Evolutionary conservation across 2,797 vertebrate species (phyloP), one percentile per base, ranked within the genome.

Genomic region (Centropyge bicolor): DNA sequence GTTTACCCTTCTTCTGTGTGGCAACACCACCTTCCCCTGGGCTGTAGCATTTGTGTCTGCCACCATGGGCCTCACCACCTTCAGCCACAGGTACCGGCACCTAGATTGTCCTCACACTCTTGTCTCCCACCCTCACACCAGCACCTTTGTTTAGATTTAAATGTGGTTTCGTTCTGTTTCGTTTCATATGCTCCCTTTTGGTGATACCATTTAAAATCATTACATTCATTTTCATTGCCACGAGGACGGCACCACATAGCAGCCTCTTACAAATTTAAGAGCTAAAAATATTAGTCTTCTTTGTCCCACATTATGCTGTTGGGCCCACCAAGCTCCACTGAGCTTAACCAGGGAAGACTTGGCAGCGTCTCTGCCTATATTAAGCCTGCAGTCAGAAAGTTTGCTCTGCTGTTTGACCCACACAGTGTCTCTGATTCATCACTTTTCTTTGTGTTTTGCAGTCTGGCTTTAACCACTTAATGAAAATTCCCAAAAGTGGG

Each of bases 51-150:
- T 98, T 3, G 97, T 98, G 4, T 98, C 98, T 0, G 96, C 95
- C 65, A 96, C 96, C 13, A 96, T 99, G 55, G 96, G 97, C 49
- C 95, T 99, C 65, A 97, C 97, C 92, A 98, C 97, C 84, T 99
- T 99, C 87, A 99, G 97, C 88, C 97, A 99, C 95, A 98, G 98
- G 98, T 98, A 87, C 78, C 13, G 38, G 11, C 69, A 40, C 46
- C 64, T 14, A 54, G 48, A 43, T 14, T 63, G 41, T 59, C 24
- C 19, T 54, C 20, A 46, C 43, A 46, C 55, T 49, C 20, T 31
- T 49, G 6, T 31, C 22, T 74, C 38, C 72, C 17, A 1, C 31
- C 43, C 41, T 70, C 11, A 52, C 59, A 52, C 1, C 19, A 55
- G 27, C 22, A 48, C 38, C 8, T 55, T 49, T 35, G 17, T 45